Base-by-base conservation (phyloP, 2,113 vertebrate genomes). In the human region DNA sequence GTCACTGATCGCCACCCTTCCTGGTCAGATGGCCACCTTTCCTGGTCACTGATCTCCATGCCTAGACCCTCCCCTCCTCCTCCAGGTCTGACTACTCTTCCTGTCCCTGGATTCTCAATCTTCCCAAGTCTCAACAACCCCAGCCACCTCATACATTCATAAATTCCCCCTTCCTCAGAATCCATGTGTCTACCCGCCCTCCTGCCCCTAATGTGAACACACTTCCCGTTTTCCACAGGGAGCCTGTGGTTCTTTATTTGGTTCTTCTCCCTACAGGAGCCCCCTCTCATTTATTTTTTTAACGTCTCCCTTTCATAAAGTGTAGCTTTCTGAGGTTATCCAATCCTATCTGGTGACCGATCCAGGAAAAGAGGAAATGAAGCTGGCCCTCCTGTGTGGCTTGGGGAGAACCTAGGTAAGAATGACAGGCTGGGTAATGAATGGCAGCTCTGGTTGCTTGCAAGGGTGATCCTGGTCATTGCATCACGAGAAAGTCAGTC, bases 401-500 rank as follows among this genome's bases (percentile, higher is more conserved):
- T 1, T 8, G 1, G 9, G 40, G 43, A 82, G n/a, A 86, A 23
- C 8, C 18, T 32, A 25, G 75, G 23, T 38, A 12, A 50, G 43
- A 59, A 66, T 23, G 50, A 83, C 20, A 76, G 32, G 30, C 22
- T 4, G 9, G 84, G 75, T 52, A 40, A 52, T 64, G 8, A 76
- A 8, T 0, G 38, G 30, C 27, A 96, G 57, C n/a, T 94, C 4
- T 9, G 32, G 3, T 3, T 38, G 27, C 17, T 30, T n/a, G 48
- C 4, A 32, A 61, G 68, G 76, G 40, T 48, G 13, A 40, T 8
- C 35, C 16, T 20, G 14, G 14, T 32, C 38, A 0, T 20, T 48
- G 38, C 25, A 13, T 23, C 17, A 57, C 5, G 27, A 50, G 0
- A 1, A 7, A 2, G 1, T 35, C 0, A 0, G 57, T 38, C 83